These are phyloP conservation scores for Pogoniulus pusillus DNA, from an alignment of 2,797 vertebrate species.

Conservation along the genomic window DNA sequence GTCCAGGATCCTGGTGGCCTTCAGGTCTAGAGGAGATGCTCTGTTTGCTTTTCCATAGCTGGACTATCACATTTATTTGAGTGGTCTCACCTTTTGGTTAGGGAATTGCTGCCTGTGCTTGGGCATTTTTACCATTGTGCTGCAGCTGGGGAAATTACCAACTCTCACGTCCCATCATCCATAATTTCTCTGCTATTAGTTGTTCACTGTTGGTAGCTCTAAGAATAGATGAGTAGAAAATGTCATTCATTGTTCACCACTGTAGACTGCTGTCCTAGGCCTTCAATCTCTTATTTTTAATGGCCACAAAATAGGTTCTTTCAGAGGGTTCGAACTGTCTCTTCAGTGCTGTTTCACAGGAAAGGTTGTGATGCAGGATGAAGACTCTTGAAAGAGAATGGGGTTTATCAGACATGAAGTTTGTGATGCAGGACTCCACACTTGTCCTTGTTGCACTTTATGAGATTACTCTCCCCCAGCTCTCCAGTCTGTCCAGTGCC, in stretches of 20 bases:
- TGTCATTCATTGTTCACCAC: not conserved
- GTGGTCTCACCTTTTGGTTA: not conserved
- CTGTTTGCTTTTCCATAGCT: not conserved
- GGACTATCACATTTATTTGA: not conserved
- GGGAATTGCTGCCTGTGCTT: not conserved
- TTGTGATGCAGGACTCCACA: not conserved
- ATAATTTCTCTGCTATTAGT: not conserved
- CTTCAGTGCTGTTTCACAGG: not conserved
- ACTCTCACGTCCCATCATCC: not conserved
- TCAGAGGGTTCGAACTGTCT: not conserved
- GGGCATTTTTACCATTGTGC: not conserved
- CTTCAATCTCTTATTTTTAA: not conserved
- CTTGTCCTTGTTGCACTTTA: too few relatives aligned
- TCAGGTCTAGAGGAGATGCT: not conserved
- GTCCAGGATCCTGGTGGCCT: not conserved
- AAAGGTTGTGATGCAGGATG: not conserved
- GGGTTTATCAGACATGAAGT: not conserved
- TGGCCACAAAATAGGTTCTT: not conserved
- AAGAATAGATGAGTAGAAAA: not conserved
- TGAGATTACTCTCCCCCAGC: too few relatives aligned
- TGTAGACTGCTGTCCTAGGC: not conserved
- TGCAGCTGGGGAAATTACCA: not conserved
- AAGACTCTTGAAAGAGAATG: not conserved
- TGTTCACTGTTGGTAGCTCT: not conserved
- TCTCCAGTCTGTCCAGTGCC: too few relatives aligned